These are phyloP conservation scores for Gavialis gangeticus DNA, from an alignment of 2,113 vertebrate species.

Conservation along the genomic window DNA sequence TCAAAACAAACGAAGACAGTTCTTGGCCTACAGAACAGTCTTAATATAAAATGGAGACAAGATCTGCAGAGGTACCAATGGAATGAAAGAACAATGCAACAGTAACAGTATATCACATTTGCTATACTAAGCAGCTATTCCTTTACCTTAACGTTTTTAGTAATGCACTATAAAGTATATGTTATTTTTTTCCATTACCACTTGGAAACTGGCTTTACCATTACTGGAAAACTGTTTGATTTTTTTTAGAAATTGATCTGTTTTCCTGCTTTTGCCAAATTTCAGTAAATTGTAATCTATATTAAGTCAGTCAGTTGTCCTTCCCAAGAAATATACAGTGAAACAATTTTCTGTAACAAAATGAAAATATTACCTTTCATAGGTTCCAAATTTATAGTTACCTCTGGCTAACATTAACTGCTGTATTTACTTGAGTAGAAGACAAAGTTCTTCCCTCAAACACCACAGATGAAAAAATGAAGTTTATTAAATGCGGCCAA, in stretches of 20 bases:
- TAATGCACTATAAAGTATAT: neutral
- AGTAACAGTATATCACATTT: neutral
- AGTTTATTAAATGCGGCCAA: too few species aligned
- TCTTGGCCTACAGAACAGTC: neutral
- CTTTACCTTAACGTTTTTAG: neutral
- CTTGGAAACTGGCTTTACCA: neutral
- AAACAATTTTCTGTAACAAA: neutral
- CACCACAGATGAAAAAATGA: too few species aligned
- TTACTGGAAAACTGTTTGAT: neutral
- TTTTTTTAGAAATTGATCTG: neutral
- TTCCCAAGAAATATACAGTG: neutral
- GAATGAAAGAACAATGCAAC: neutral
- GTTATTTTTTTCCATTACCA: neutral
- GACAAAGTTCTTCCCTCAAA: too few species aligned
- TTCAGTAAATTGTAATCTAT: neutral
- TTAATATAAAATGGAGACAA: neutral
- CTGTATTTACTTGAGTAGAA: too few species aligned
- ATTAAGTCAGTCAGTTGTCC: neutral
- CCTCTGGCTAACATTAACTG: neutral
- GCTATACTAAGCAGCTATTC: neutral
- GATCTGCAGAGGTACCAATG: neutral
- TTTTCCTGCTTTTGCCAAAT: neutral
- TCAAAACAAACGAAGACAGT: neutral
- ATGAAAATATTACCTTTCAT: neutral
- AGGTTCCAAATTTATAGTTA: neutral